Conservation (phyloP, 2,888 invertebrate species). For the Eupithecia inturbata region DNA sequence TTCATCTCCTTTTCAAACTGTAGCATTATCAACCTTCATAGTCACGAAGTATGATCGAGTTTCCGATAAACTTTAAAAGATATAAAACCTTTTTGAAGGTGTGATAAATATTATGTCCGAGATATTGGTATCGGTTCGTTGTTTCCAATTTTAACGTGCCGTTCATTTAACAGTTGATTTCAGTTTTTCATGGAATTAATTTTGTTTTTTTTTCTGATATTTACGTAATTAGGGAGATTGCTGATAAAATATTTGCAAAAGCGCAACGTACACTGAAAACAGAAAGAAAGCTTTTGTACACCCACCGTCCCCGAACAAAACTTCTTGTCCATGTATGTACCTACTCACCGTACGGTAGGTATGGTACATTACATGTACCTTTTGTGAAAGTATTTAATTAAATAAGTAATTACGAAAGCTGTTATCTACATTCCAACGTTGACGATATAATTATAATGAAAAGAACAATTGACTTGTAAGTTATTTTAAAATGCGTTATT, state of each 20-base stretch:
- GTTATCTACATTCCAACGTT: background rate
- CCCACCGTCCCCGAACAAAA: background rate
- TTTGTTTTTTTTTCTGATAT: slow-evolving; percentile 36
- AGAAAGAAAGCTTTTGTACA: background rate
- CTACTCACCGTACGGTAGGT: background rate
- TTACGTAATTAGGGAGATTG: slow-evolving; percentile 30
- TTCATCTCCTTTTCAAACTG: background rate
- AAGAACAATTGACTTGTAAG: slow-evolving; percentile 15
- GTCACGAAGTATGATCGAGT: background rate
- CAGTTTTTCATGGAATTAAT: slow-evolving; percentile 42
- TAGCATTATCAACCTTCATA: slow-evolving; percentile 7
- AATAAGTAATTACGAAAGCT: background rate
- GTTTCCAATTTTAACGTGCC: slow-evolving; percentile 75
- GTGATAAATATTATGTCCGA: slow-evolving; percentile 59
- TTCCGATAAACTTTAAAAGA: background rate
- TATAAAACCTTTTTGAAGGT: slow-evolving; percentile 18
- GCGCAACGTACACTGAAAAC: background rate
- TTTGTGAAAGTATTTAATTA: background rate
- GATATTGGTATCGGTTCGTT: slow-evolving; percentile 77
- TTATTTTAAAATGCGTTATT: slow-evolving; percentile 16
- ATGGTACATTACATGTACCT: background rate
- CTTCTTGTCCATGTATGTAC: background rate
- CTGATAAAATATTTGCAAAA: slow-evolving; percentile 25
- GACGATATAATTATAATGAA: slow-evolving; percentile 12
- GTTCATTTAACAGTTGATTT: slow-evolving; percentile 56